These are phyloP conservation scores for Chloroceryle amazona DNA, from an alignment of 2,797 vertebrate genomes.

Conservation along the genomic window DNA sequence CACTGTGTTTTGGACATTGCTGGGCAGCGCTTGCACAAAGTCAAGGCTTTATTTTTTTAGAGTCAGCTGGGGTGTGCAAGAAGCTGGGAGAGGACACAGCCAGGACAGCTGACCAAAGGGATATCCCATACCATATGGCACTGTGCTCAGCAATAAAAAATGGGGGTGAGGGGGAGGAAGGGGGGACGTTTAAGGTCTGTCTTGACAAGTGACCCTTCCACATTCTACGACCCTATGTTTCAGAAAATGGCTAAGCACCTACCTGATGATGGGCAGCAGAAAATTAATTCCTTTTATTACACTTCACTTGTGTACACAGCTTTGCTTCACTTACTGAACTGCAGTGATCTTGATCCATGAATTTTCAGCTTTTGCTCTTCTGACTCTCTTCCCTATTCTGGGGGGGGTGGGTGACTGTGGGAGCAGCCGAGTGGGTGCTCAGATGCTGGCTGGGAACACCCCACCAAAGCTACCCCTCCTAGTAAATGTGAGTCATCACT, in stretches of 20 bases:
- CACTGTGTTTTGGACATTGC: not conserved
- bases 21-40: not conserved
- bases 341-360: accelerated
- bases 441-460: not conserved
- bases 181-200: not conserved
- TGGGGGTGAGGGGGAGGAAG: no score
- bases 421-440: not conserved
- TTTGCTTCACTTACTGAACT: not conserved
- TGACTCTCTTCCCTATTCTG: not conserved
- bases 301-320: not conserved
- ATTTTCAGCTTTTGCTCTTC: not conserved
- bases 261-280: not conserved
- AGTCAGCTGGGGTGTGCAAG: not conserved
- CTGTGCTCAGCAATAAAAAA: not conserved
- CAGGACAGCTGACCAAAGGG: not conserved
- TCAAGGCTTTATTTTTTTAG: not conserved
- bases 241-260: not conserved
- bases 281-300: not conserved
- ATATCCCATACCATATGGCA: not conserved
- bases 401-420: accelerated
- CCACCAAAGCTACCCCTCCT: not conserved
- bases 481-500: not conserved
- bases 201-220: not conserved
- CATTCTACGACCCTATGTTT: not conserved
- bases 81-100: not conserved